Evolutionary conservation across 2,113 vertebrate genomes (phyloP), one percentile per base, ranked within the genome.

Genomic region (Hoplias malabaricus): DNA sequence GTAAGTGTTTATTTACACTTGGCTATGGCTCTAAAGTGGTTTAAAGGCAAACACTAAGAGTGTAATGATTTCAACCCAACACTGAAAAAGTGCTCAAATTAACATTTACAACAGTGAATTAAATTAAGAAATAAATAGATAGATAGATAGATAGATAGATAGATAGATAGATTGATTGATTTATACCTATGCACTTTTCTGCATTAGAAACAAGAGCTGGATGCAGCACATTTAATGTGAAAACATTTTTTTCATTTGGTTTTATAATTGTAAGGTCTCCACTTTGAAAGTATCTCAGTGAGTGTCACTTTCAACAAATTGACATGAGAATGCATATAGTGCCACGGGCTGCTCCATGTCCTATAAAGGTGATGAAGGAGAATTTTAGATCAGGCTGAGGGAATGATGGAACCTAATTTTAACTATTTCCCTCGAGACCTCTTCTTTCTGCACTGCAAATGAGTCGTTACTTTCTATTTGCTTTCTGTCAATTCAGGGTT

Each of bases 291-390:
- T 76, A 56, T 21, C 50, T 73, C 48, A 43, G 23, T 67, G 66
- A 71, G 79, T 82, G 79, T 77, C 66, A 83, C 75, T 80, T 81
- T 71, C 46, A 83, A 62, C 69, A 79, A 83, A 83, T 84, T 77
- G 73, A 80, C 68, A 48, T 76, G 75, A 79, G 73, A 81, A 68
- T 79, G 36, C 48, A 67, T 43, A 67, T 43, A 74, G 57, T 65
- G 79, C 85, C 85, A 78, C 57, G 66, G 83, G 85, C 83, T 75
- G 78, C 71, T 75, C 71, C 63, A 38, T 83, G 85, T 59, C 79
- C 74, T 83, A 82, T 79, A 84, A 81, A 80, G 70, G 79, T 83
- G 83, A 84, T 82, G 71, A 83, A 78, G 54, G 70, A 74, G 77
- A 80, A 83, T 84, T 82, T 77, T 75, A 78, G 67, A 81, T 86